These are phyloP conservation scores for Anarsia innoxiella DNA, from an alignment of 2,888 invertebrate species.

Conservation along the genomic window DNA sequence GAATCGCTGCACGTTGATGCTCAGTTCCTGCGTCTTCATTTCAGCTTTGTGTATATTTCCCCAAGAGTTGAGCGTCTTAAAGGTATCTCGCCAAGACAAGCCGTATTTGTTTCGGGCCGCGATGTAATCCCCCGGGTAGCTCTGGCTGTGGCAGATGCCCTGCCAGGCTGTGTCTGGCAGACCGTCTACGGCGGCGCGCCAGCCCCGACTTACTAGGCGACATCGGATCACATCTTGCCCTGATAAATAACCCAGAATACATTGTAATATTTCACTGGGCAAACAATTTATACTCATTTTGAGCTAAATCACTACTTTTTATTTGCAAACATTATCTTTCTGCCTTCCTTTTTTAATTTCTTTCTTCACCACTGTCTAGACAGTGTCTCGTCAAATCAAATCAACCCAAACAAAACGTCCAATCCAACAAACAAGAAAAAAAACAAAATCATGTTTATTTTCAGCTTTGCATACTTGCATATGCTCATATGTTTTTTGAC, in stretches of 20 bases:
- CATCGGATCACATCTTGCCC: neutral
- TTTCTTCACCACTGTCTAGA: too few species aligned
- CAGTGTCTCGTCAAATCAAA: too few species aligned
- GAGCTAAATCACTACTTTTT: too few species aligned
- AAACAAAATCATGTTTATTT: too few species aligned
- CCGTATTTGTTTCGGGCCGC: neutral
- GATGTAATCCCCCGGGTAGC: neutral
- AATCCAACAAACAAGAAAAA: too few species aligned
- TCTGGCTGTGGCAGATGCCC: neutral
- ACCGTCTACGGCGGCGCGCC: slow-evolving; percentile 1
- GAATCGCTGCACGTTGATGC: neutral
- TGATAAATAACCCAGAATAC: neutral
- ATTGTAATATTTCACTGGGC: neutral
- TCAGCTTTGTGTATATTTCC: neutral
- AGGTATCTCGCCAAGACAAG: neutral
- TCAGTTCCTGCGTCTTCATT: neutral
- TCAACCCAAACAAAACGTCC: too few species aligned
- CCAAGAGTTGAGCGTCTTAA: slow-evolving; percentile 2
- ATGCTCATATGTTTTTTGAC: too few species aligned
- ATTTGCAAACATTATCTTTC: too few species aligned
- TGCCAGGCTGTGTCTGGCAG: slow-evolving; percentile 1
- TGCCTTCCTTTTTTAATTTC: too few species aligned
- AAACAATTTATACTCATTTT: neutral
- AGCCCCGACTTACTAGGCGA: slow-evolving; percentile 1
- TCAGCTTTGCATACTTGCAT: too few species aligned